These are phyloP conservation scores for Dysdera silvatica DNA, from an alignment of 1,140 invertebrate genomes.

Conservation along the genomic window DNA sequence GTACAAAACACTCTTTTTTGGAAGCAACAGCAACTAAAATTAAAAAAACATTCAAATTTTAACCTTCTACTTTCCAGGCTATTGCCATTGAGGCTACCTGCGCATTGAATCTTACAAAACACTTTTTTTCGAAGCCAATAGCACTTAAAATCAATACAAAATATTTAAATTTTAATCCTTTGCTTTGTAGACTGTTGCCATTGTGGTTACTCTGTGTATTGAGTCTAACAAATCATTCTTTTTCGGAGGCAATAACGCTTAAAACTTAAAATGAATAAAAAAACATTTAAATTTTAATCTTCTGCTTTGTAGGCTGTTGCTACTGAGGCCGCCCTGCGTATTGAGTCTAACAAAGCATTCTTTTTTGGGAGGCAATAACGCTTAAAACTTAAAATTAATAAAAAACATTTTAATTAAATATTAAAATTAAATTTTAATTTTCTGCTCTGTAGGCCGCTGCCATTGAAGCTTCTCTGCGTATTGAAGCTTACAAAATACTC, in stretches of 20 bases:
- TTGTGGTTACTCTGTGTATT: conserved; percentile 87
- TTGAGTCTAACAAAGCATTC: not conserved
- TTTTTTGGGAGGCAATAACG: not conserved
- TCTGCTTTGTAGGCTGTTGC: not conserved
- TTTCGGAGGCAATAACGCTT: conserved; percentile 65
- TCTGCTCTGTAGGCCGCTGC: conserved; percentile 61
- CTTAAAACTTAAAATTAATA: not conserved
- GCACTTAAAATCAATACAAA: not conserved
- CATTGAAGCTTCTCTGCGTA: conserved; percentile 81
- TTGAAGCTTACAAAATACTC: conserved; percentile 90
- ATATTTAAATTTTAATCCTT: not conserved
- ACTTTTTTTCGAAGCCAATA: not conserved
- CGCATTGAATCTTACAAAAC: not conserved
- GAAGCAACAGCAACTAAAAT: conserved; percentile 57
- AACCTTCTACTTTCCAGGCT: too few species aligned
- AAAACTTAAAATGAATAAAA: conserved; percentile 20
- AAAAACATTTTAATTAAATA: not conserved
- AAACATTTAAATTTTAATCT: not conserved
- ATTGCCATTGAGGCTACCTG: too few species aligned
- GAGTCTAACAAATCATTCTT: conserved; percentile 84
- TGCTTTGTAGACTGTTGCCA: conserved; percentile 66
- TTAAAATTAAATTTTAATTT: not conserved
- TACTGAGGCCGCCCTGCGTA: conserved; percentile 43
- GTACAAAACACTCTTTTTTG: conserved; percentile 77
- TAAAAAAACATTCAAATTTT: too few species aligned